A percentile compares a stretch with the other conserved stretches of the same genome.
These are phyloP conservation scores for Micrastur ruficollis DNA, from an alignment of 2,797 vertebrate genomes.

Conservation along the genomic window DNA sequence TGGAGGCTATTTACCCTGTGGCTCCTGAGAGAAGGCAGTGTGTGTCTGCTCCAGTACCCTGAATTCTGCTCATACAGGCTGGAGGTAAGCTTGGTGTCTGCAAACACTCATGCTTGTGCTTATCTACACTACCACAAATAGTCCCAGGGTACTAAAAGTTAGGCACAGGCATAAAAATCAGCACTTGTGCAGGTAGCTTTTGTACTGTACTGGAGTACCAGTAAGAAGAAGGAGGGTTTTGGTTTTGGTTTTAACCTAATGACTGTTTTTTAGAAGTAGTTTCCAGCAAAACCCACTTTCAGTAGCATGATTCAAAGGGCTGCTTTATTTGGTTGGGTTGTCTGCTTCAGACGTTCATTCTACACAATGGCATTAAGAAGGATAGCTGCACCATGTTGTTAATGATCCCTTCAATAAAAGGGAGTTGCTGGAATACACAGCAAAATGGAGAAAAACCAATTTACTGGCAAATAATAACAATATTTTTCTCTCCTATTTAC, in stretches of 20 bases:
- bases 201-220: not conserved
- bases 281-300: not conserved
- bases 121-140: constrained; percentile 20
- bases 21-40: constrained; percentile 8
- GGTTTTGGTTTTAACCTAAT: not conserved
- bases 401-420: not conserved
- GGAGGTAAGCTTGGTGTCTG: constrained; percentile 38
- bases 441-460: not conserved
- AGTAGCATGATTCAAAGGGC: not conserved
- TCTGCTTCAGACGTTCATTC: not conserved
- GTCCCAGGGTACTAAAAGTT: not conserved
- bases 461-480: not conserved
- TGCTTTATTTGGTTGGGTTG: not conserved
- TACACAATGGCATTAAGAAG: not conserved
- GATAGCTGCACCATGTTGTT: not conserved
- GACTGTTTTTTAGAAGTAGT: not conserved
- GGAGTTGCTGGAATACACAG: not conserved
- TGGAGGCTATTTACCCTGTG: not conserved
- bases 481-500: not conserved
- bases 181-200: not conserved
- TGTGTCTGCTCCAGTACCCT: not conserved
- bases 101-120: constrained; percentile 19
- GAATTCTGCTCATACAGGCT: not conserved
- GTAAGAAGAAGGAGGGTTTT: not conserved
- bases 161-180: not conserved